Conservation (phyloP, 2,888 invertebrate species). For the Lasioglossum malachurum region DNA sequence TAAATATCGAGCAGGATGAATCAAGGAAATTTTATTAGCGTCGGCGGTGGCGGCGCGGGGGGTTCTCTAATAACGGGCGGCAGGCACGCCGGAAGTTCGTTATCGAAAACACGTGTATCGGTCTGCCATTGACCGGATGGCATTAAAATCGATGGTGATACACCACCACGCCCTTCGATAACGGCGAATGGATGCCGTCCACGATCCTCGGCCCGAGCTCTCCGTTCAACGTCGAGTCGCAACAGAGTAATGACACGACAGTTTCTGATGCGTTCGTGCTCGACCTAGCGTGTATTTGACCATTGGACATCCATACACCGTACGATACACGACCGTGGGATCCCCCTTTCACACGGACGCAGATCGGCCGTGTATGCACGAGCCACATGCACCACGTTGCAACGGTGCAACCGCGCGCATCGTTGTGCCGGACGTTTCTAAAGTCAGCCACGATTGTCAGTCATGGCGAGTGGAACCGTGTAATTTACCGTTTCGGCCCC, state of each 20-base stretch:
- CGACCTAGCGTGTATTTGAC: constrained; percentile 81
- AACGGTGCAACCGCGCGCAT: constrained; percentile 2
- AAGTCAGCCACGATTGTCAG: constrained; percentile 26
- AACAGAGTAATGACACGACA: constrained; percentile 79
- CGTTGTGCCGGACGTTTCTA: constrained; percentile 15
- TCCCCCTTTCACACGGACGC: constrained; percentile 56
- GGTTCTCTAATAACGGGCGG: not conserved
- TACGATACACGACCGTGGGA: constrained; percentile 50
- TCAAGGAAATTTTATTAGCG: constrained; percentile 6
- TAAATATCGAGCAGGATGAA: not conserved
- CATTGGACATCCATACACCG: constrained; percentile 77
- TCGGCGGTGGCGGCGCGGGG: not conserved
- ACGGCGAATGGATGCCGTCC: constrained; percentile 53
- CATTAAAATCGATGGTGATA: constrained; percentile 56
- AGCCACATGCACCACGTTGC: constrained; percentile 5
- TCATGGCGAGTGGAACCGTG: constrained; percentile 27
- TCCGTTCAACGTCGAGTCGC: constrained; percentile 53
- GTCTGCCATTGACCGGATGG: constrained; percentile 51
- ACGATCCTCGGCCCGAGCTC: constrained; percentile 36
- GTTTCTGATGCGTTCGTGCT: constrained; percentile 78
- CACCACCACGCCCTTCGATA: constrained; percentile 55
- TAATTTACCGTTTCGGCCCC: constrained; percentile 15
- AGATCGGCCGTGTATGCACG: constrained; percentile 6
- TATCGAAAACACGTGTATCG: constrained; percentile 16
- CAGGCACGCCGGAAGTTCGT: constrained; percentile 5